Evolutionary conservation across 2,888 invertebrate genomes (phyloP).

Genomic region (Laothoe populi): DNA sequence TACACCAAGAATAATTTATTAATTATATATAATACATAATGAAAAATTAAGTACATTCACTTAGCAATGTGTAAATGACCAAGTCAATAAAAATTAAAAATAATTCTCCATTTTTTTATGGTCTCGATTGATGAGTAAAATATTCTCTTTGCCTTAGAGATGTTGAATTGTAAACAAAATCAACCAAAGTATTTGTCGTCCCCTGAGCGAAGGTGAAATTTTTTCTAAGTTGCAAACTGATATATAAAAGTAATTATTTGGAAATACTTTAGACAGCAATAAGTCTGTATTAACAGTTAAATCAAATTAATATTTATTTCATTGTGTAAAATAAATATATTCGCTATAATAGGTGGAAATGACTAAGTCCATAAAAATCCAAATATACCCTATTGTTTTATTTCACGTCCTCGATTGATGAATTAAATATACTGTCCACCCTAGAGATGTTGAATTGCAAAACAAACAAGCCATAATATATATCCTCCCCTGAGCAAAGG

Average conservation of each 20-base stretch:
- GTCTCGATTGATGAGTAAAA: background rate
- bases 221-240: constrained; percentile 10
- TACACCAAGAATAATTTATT: background rate
- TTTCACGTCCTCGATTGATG: background rate
- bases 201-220: background rate
- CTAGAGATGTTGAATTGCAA: background rate
- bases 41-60: background rate
- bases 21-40: background rate
- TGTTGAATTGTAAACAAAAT: background rate
- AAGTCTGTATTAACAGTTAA: too few relatives aligned
- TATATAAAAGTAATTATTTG: too few relatives aligned
- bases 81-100: background rate
- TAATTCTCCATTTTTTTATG: too few relatives aligned
- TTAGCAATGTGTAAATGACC: background rate
- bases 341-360: too few relatives aligned
- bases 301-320: too few relatives aligned
- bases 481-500: background rate
- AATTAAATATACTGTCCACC: background rate
- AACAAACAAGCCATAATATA: background rate
- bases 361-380: too few relatives aligned
- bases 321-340: too few relatives aligned
- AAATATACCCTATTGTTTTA: background rate
- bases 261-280: too few relatives aligned
- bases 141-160: background rate
- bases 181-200: background rate